Base-by-base conservation (phyloP, 2,888 invertebrate species). In the Parthenolecanium corni region DNA sequence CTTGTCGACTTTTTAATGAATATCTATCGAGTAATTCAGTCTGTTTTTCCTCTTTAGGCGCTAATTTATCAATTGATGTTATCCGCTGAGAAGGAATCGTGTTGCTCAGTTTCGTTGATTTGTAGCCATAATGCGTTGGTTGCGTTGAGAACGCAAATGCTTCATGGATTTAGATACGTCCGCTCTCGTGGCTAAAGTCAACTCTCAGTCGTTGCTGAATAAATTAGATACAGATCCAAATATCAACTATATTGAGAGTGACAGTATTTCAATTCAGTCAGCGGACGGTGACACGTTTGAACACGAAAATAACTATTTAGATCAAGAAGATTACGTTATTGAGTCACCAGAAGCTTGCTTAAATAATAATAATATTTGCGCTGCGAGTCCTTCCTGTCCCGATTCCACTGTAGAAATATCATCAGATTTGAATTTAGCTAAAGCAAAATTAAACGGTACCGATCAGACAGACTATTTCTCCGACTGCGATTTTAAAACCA, bases 161-260 rank as follows among this genome's bases (percentile, higher is more conserved):
- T 61, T 61, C 49, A 61, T 61, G 61, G 61, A 61, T 61, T 61
- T 61, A 38, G 61, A 23, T 36, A 51, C 61, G 11, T 40, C 61
- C 21, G 46, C 61, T 21, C 61, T 61, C 24, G 61, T 61, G 51
- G 61, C 61, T 51, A 49, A 61, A 40, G 61, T 61, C 40, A 51
- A 46, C 36, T 20, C 61, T 16, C 38, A 46, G 38, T 54, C 54
- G 21, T 38, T 61, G n/a, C 20, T 61, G 4, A 23, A 38, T 16
- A 36, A 46, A 24, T 6, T 42, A 21, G 21, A 46, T 36, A 25
- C 31, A 11, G 31, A 38, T 16, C 61, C 25, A 16, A 40, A 47
- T 54, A 36, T 23, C 9, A 54, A 54, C 42, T 54, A 54, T 40
- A 16, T 42, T 1, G 42, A 40, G 16, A 54, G 20, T 16, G 23